Percentiles rank a stretch among this genome's conserved stretches.
phyloP scores from a whole-genome alignment of 2,113 vertebrate species.

The Amblyornis subalaris region DNA sequence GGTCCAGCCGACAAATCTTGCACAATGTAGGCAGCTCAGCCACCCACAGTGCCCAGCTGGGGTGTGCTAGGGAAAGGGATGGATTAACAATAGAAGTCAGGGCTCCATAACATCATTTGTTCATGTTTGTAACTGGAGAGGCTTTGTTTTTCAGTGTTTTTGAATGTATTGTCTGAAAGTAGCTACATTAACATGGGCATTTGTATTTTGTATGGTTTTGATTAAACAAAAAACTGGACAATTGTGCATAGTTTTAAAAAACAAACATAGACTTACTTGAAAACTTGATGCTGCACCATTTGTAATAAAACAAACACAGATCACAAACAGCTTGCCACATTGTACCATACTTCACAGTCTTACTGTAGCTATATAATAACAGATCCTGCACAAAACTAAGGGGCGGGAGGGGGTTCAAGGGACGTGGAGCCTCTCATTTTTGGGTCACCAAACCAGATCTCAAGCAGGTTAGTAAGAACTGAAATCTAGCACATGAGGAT shows the following conservation, averaged over 20 bases:
- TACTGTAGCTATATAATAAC: constrained; percentile 54
- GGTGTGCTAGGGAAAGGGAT: constrained; percentile 22
- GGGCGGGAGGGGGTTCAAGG: neutral
- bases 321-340: constrained; percentile 77
- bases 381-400: constrained; percentile 51
- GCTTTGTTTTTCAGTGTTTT: constrained; percentile 71
- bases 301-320: constrained; percentile 75
- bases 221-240: constrained; percentile 74
- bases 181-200: constrained; percentile 75
- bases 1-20: constrained; percentile 94
- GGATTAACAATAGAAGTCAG: constrained; percentile 50
- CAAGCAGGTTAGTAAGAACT: constrained; percentile 17
- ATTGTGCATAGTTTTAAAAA: constrained; percentile 71
- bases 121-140: constrained; percentile 74
- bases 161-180: constrained; percentile 73
- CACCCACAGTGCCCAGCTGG: constrained; percentile 2
- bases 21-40: constrained; percentile 84
- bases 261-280: constrained; percentile 78
- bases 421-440: neutral
- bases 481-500: constrained; percentile 19
- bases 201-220: constrained; percentile 75
- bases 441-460: constrained; percentile 32
- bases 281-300: constrained; percentile 77
- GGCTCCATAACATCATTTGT: constrained; percentile 43
- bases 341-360: constrained; percentile 59